A percentile compares a stretch with the other conserved stretches of the same genome.
These are phyloP conservation scores for Sebastes trivittatus DNA, from an alignment of 2,797 vertebrate species.

Conservation along the genomic window DNA sequence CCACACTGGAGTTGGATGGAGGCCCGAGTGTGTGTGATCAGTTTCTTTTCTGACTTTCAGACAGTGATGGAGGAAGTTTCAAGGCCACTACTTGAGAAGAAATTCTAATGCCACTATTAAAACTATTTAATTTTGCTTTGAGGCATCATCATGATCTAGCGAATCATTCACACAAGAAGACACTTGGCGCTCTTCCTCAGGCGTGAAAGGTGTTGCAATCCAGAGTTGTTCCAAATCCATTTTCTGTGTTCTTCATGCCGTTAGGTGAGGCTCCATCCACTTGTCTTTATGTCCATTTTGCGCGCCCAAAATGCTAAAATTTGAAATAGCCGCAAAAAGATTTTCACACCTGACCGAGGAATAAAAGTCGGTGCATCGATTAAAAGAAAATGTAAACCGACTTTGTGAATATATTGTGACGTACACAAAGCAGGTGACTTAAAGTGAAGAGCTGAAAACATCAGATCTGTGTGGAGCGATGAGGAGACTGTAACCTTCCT, in stretches of 20 bases:
- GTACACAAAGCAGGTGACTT: too few relatives aligned
- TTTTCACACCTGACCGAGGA: too few relatives aligned
- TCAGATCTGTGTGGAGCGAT: background rate
- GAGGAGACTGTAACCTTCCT: too few relatives aligned
- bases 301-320: background rate
- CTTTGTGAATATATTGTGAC: too few relatives aligned
- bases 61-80: background rate
- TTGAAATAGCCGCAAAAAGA: background rate
- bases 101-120: background rate
- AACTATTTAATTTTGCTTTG: background rate
- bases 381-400: too few relatives aligned
- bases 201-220: background rate
- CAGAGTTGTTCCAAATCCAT: background rate
- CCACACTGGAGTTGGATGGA: slow-evolving; percentile 62
- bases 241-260: background rate
- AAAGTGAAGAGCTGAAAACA: too few relatives aligned
- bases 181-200: background rate
- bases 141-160: background rate
- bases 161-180: background rate
- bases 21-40: background rate
- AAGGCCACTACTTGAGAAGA: background rate
- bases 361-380: too few relatives aligned
- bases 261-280: background rate
- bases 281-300: background rate
- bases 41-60: background rate